Conservation (phyloP, 2,888 invertebrate genomes). For the Ochropacha duplaris region DNA sequence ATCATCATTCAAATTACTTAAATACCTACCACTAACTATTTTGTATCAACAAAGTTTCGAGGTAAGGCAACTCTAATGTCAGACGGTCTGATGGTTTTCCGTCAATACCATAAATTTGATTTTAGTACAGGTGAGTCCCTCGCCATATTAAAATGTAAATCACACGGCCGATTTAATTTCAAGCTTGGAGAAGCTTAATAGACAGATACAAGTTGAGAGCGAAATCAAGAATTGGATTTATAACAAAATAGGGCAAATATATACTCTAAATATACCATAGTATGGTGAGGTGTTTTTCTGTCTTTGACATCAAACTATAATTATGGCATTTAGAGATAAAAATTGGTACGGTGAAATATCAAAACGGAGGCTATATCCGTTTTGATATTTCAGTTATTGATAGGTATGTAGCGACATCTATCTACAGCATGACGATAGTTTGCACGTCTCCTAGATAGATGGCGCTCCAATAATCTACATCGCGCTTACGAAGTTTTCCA, state of each 20-base stretch:
- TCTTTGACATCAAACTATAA: too few species aligned
- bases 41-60: not conserved
- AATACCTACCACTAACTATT: too few species aligned
- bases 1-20: conserved; percentile 19
- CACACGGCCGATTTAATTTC: conserved; percentile 80
- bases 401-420: too few species aligned
- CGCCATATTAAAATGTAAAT: conserved; percentile 81
- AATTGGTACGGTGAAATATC: too few species aligned
- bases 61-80: not conserved
- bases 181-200: conserved; percentile 72
- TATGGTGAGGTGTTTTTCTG: too few species aligned
- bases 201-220: conserved; percentile 32
- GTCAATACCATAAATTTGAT: conserved; percentile 76
- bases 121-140: conserved; percentile 77
- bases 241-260: not conserved
- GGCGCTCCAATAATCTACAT: too few species aligned
- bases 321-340: too few species aligned
- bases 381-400: too few species aligned
- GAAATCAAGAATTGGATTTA: conserved; percentile 8
- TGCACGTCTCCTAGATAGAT: too few species aligned
- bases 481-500: too few species aligned
- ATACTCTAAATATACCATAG: not conserved
- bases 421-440: too few species aligned
- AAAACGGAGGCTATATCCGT: too few species aligned
- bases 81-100: conserved; percentile 54